These are phyloP conservation scores for Anguilla anguilla DNA, from an alignment of 2,797 vertebrate species.

Conservation along the genomic window DNA sequence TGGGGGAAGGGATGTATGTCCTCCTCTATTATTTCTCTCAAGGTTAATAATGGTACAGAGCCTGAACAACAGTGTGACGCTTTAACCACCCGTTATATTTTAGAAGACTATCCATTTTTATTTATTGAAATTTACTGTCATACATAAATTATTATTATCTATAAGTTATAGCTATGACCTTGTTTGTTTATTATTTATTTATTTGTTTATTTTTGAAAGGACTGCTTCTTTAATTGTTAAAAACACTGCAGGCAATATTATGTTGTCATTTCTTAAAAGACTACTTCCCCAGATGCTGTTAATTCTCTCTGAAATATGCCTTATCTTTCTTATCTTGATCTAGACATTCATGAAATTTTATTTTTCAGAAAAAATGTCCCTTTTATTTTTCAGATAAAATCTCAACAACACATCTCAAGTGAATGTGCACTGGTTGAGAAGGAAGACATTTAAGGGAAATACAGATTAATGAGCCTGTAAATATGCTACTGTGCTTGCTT, in stretches of 20 bases:
- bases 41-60: not conserved
- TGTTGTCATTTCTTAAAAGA: not conserved
- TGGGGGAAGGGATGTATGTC: not conserved
- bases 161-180: not conserved
- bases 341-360: conserved; percentile 21
- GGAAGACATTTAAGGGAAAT: conserved; percentile 58
- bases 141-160: not conserved
- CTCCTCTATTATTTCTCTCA: not conserved
- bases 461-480: conserved; percentile 66
- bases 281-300: conserved; percentile 20
- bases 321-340: conserved; percentile 50
- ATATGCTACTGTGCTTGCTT: conserved; percentile 66
- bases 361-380: conserved; percentile 20
- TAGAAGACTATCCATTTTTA: not conserved
- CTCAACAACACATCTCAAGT: conserved; percentile 52
- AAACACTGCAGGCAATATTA: conserved; percentile 1
- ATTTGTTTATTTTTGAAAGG: not conserved
- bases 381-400: conserved; percentile 32
- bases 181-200: not conserved
- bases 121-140: not conserved
- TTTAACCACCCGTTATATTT: not conserved
- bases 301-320: conserved; percentile 43
- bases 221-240: not conserved
- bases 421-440: conserved; percentile 65
- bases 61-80: not conserved